Evolutionary conservation across 2,797 vertebrate genomes (phyloP).

Genomic region (Rhabdomys pumilio): DNA sequence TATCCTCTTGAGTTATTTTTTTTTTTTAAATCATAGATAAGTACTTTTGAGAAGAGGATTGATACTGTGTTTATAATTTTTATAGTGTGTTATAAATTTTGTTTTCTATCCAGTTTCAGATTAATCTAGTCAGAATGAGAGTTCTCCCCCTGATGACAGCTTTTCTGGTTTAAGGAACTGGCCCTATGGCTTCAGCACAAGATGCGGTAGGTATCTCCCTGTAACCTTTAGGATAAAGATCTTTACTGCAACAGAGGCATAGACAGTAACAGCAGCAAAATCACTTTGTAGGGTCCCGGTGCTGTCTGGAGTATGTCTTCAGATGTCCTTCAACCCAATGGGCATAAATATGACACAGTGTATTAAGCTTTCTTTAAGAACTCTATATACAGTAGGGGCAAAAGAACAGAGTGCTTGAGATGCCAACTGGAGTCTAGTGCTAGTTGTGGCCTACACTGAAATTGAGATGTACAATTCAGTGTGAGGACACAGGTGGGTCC

Average conservation of each 20-base stretch:
- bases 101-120: neutral
- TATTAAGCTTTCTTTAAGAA: neutral
- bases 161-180: conserved; percentile 5
- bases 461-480: neutral
- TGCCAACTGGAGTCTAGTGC: neutral
- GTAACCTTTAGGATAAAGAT: neutral
- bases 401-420: neutral
- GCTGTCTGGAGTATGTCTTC: neutral
- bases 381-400: neutral
- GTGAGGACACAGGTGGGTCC: neutral
- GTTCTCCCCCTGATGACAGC: neutral
- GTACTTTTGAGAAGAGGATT: neutral
- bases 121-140: neutral
- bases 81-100: conserved; percentile 19
- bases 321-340: neutral
- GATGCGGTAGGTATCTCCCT: neutral
- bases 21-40: neutral
- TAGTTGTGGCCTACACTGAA: neutral
- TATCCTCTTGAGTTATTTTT: neutral
- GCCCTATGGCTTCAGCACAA: neutral
- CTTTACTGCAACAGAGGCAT: neutral
- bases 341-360: neutral
- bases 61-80: neutral
- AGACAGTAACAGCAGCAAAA: neutral
- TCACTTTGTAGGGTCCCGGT: neutral